A percentile compares a stretch with the other conserved stretches of the same genome.
phyloP scores from a whole-genome alignment of 53 echinoderm and acorn worm species.

The Luidia sarsii region DNA sequence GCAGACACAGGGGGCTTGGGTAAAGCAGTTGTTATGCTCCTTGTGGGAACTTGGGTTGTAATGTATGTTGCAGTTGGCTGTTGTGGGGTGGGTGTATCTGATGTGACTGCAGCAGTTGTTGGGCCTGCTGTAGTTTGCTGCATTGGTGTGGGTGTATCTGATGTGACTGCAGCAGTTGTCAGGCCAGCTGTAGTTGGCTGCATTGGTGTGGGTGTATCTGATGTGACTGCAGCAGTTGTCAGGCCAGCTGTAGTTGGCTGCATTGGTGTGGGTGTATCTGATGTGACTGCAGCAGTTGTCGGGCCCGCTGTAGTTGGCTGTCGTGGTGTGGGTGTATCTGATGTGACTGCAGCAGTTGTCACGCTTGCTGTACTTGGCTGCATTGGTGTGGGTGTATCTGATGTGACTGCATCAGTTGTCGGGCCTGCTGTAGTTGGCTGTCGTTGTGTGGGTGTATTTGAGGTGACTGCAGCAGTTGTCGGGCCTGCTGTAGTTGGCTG shows the following conservation, averaged over 20 bases:
- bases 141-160: background rate
- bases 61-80: background rate
- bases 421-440: background rate
- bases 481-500: background rate
- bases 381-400: background rate
- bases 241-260: background rate
- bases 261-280: background rate
- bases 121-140: background rate
- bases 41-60: background rate
- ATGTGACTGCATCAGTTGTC: background rate
- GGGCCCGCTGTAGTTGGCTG: background rate
- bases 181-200: background rate
- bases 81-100: no score
- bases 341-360: background rate
- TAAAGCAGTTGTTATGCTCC: background rate
- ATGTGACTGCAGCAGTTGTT: background rate
- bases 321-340: background rate
- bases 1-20: conserved; percentile 28
- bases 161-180: background rate
- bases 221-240: background rate
- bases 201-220: background rate
- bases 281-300: background rate
- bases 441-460: background rate
- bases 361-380: background rate
- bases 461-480: background rate